A percentile compares a stretch with the other conserved stretches of the same genome.
Evolutionary conservation across 2,797 vertebrate genomes (phyloP).

Genomic region (Squalus acanthias): DNA sequence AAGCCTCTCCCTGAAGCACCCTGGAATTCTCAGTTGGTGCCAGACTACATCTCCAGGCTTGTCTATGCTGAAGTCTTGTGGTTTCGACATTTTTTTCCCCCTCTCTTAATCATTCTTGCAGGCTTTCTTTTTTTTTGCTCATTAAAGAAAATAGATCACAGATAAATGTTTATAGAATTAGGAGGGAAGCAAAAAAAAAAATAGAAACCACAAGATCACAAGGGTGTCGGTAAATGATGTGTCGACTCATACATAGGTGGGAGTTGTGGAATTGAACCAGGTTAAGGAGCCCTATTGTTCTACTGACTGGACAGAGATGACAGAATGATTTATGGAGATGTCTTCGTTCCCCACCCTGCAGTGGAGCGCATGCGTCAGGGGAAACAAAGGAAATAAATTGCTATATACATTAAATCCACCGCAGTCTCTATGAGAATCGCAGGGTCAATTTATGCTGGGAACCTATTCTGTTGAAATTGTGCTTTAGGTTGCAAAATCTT

Average conservation of each 20-base stretch:
- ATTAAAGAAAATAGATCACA: neutral
- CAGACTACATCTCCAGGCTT: slow-evolving; percentile 24
- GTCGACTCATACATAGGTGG: no score
- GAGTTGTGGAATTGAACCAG: neutral
- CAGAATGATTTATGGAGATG: slow-evolving; percentile 18
- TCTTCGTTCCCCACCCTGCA: slow-evolving; percentile 15
- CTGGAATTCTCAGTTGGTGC: neutral
- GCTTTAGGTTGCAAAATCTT: neutral
- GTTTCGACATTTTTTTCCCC: neutral
- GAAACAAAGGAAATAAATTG: slow-evolving; percentile 25
- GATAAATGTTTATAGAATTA: no score
- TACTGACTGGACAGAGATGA: neutral
- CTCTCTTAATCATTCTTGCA: neutral
- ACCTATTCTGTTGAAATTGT: no score
- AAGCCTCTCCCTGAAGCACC: neutral
- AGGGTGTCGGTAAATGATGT: neutral
- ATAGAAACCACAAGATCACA: neutral
- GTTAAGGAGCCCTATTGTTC: neutral
- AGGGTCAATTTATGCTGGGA: neutral
- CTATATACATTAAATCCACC: neutral
- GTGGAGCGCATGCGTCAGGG: slow-evolving; percentile 29
- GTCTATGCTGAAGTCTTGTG: neutral
- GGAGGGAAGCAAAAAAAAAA: neutral
- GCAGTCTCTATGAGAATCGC: neutral
- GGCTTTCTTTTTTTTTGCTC: neutral